A percentile compares a stretch with the other conserved stretches of the same genome.
These are phyloP conservation scores for Synergus gifuensis DNA, from an alignment of 2,888 invertebrate genomes.

Conservation along the genomic window DNA sequence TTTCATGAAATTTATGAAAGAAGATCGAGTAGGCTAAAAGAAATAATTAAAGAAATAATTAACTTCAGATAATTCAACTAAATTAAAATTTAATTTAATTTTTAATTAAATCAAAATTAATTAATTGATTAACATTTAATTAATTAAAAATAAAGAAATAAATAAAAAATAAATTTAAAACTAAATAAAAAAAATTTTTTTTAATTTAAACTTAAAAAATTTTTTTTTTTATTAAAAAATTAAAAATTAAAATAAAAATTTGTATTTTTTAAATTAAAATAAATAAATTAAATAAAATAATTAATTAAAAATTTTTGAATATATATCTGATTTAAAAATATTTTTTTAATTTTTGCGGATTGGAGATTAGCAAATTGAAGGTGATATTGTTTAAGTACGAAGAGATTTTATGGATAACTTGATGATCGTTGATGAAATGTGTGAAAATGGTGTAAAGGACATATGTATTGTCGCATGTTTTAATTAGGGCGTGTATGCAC, in stretches of 20 bases:
- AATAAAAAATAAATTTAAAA: no score
- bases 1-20: neutral
- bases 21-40: neutral
- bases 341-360: neutral
- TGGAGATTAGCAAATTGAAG: neutral
- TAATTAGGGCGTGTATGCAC: slow-evolving; percentile 46
- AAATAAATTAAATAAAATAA: no score
- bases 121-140: no score
- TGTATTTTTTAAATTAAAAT: no score
- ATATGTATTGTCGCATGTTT: slow-evolving; percentile 51
- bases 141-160: no score
- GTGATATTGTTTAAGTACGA: neutral
- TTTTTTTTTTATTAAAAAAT: no score
- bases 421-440: neutral
- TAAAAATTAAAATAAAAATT: no score
- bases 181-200: no score
- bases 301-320: neutral
- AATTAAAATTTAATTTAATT: no score
- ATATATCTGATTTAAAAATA: neutral
- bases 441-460: neutral
- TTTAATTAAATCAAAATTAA: no score
- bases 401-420: neutral
- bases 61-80: no score
- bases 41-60: neutral
- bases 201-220: no score